phyloP scores from a whole-genome alignment of 2,113 vertebrate species.

The Aramus guarauna region DNA sequence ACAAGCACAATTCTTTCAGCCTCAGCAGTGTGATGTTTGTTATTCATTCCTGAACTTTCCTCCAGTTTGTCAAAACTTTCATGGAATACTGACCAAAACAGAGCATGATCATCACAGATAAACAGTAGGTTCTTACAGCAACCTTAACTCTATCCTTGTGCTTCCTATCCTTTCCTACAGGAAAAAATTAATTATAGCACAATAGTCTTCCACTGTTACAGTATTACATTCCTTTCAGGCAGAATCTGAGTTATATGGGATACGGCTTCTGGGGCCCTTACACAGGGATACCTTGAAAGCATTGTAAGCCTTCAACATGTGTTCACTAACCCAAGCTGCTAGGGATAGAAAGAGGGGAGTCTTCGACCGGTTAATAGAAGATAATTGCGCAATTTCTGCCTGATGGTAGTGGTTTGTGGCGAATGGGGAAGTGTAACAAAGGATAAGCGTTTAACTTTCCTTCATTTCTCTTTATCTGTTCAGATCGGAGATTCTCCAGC shows the following conservation, averaged over 20 bases:
- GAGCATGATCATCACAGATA: background rate
- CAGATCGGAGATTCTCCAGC: background rate
- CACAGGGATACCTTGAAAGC: rapidly evolving
- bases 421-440: background rate
- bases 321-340: background rate
- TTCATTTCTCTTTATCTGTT: background rate
- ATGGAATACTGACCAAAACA: background rate
- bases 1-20: background rate
- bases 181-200: background rate
- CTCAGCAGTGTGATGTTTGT: background rate
- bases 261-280: background rate
- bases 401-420: background rate
- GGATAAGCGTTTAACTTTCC: background rate
- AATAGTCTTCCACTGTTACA: background rate
- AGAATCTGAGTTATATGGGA: background rate
- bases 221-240: background rate
- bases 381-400: background rate
- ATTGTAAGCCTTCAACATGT: background rate
- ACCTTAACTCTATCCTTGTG: background rate
- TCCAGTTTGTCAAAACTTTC: background rate
- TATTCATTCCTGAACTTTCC: background rate
- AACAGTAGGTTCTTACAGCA: background rate
- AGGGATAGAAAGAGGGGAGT: background rate
- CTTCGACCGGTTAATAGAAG: background rate
- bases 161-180: background rate